Evolutionary conservation across 2,113 vertebrate species (phyloP).

Genomic region (Oriolus oriolus): DNA sequence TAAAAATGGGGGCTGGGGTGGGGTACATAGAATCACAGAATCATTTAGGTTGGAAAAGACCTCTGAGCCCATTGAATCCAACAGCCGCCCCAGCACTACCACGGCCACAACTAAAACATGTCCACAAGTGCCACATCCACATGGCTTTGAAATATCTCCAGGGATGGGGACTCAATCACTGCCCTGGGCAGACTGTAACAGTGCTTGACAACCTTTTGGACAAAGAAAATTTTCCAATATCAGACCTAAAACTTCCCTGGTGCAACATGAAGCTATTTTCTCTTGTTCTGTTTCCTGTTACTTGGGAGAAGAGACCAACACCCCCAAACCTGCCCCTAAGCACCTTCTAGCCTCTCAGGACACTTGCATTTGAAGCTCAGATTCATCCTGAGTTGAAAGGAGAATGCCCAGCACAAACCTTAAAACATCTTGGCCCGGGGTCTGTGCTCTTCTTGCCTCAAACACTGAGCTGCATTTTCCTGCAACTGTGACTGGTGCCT

Average conservation of each 20-base stretch:
- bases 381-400: not conserved
- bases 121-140: not conserved
- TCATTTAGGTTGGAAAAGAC: not conserved
- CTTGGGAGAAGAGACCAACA: not conserved
- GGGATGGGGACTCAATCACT: not conserved
- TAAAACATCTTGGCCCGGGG: not conserved
- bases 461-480: not conserved
- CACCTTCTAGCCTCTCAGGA: not conserved
- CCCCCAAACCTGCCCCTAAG: not conserved
- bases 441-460: not conserved
- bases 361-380: not conserved
- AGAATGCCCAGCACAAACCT: not conserved
- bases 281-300: not conserved
- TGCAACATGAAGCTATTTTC: not conserved
- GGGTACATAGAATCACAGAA: not conserved
- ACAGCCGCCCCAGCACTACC: not conserved
- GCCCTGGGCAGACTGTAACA: not conserved
- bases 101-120: accelerated
- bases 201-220: not conserved
- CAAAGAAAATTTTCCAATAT: not conserved
- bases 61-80: not conserved
- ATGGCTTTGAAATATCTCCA: not conserved
- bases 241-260: not conserved
- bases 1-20: not conserved
- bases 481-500: not conserved